A percentile compares a stretch with the other conserved stretches of the same genome.
phyloP scores from a whole-genome alignment of 2,888 invertebrate species.

The Steinernema hermaphroditum region DNA sequence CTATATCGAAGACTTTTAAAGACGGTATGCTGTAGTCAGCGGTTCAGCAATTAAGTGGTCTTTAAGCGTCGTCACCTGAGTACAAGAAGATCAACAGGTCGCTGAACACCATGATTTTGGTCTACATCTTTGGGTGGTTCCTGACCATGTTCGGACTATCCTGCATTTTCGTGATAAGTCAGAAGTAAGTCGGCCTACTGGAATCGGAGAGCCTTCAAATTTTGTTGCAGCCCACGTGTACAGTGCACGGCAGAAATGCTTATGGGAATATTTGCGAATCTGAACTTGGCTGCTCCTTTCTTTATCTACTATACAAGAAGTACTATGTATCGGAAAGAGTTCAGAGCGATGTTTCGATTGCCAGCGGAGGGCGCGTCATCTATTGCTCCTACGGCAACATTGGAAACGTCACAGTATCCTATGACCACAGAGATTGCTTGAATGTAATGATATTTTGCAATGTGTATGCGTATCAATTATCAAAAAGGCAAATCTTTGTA shows the following conservation, averaged over 20 bases:
- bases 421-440: too few species aligned
- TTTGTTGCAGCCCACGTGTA: not conserved
- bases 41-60: not conserved
- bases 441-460: too few species aligned
- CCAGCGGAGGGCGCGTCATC: too few species aligned
- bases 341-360: not conserved
- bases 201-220: not conserved
- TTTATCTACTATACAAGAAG: not conserved
- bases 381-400: too few species aligned
- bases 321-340: not conserved
- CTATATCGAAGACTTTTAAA: not conserved
- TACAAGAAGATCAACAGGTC: not conserved
- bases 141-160: not conserved
- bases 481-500: too few species aligned
- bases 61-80: not conserved
- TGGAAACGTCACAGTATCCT: too few species aligned
- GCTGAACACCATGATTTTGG: not conserved
- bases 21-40: not conserved
- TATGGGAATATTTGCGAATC: not conserved
- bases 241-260: not conserved
- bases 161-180: not conserved
- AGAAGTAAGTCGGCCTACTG: not conserved
- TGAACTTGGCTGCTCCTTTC: not conserved
- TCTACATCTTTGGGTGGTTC: not conserved
- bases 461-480: too few species aligned